Evolutionary conservation across 37 sponge, comb jelly and placozoan species (phyloP), one percentile per base, ranked within the genome.

Genomic region (Beroe ovata): DNA sequence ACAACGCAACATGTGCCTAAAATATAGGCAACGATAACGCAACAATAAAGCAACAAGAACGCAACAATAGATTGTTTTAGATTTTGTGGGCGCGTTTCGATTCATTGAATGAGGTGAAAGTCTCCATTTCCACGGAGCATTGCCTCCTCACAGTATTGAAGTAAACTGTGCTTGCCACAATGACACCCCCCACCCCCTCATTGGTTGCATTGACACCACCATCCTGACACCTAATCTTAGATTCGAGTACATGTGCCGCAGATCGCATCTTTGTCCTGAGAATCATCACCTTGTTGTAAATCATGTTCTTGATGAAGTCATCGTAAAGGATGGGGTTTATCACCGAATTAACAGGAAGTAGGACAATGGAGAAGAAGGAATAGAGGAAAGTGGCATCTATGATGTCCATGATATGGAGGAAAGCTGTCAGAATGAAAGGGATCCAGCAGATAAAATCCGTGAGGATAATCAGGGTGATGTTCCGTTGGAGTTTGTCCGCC

Each of bases 311-410:
- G 54, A 47, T 47, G 54, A 47, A 47, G 11, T 47, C 54, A 23
- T 62, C 29, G 63, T 62, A 62, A 14, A 62, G 29, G 19, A 20
- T 26, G 63, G 63, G 63, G 63, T 62, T 62, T 14, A 62, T 62
- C 8, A 62, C 63, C 63, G 63, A 4, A 23, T 62, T 62, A 6
- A 62, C 4, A 23, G 63, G 63, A 4, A 62, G 63, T 14, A 62
- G 23, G 29, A 20, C 23, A 25, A 62, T 62, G 21, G 63, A 62
- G 63, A 62, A 26, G 29, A 62, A 62, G 22, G 29, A 20, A 23
- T 62, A 62, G 4, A 20, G 29, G 28, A 20, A 26, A 6, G 28
- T 25, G 22, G 63, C 63, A 62, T 62, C 63, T 62, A 62, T 25
- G 28, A 62, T 23, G 4, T 25, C 63, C 23, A 25, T 6, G 19